Base-by-base conservation (phyloP, 1,140 invertebrate species). In the Carposina sasakii region DNA sequence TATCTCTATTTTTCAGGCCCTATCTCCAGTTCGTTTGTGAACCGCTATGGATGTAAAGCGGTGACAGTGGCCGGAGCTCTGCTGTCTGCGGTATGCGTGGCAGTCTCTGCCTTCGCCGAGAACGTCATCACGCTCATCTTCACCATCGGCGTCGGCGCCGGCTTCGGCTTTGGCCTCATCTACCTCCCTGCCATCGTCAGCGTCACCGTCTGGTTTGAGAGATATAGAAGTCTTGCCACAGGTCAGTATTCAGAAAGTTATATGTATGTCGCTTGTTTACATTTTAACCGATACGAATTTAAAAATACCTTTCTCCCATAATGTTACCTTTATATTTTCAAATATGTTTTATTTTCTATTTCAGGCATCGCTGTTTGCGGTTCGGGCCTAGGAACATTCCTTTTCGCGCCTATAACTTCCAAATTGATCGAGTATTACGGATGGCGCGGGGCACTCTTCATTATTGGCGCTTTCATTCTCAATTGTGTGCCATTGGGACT, bases 111-210 rank as follows among this genome's bases (percentile, higher is more conserved):
- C 16, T 93, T 90, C 54, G 94, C 95, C 0, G 79, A 86, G 42
- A 95, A 90, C 76, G 88, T 97, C 6, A 77, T 89, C n/a, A 92
- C 89, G 13, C 86, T 98, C 1, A 97, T 94, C 67, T 85, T 98
- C 40, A 95, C 95, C 0, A 93, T 97, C 52, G 96, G 96, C 9
- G 75, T 98, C 4, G 92, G 95, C 48, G 90, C 95, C 56, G 96
- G 97, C 12, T 85, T 98, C 20, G 96, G 97, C 9, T 95, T 98
- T 61, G 97, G 96, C 1, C 89, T 98, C 54, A 96, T 98, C 52
- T 98, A 98, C 72, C 86, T 98, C 20, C 96, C 96, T 1, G 96
- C 96, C 36, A 98, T 98, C 48, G 96, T 98, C 19, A 95, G 93
- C 71, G 96, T 98, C 5, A 96, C 96, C 2, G 94, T 92, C 50